Base-by-base conservation (phyloP, 1,140 invertebrate species). In the Acromyrmex heyeri region DNA sequence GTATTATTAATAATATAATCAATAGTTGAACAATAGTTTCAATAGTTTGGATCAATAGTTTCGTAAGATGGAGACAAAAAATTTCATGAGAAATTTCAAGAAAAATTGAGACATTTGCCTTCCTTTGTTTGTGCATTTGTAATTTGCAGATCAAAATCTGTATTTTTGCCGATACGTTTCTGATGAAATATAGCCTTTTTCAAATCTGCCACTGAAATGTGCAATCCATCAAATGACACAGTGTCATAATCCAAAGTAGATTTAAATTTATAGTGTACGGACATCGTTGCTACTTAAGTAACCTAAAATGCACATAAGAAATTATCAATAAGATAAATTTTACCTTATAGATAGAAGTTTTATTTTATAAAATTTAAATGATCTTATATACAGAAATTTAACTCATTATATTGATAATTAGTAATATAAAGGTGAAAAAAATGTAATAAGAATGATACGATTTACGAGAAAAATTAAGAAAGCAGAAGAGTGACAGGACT, bases 251-350 rank as follows among this genome's bases (percentile, higher is more conserved):
- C 98, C 91, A 99, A 96, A 70, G 98, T 97, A 91, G 98, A 99
- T 96, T 99, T 99, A 94, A 99, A 99, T 95, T 99, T 99, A 95
- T 99, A 99, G 95, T 99, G 99, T 85, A 99, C 98, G 91, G 98
- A 99, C 97, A 99, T 99, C 92, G 94, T 93, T 86, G 70, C 59
- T 91, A 79, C 70, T 88, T 70, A 90, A 88, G 76, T 87, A 88
- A 90, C 83, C 92, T 94, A 57, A 61, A 88, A 83, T 34, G 59
- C 65, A 72, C 21, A 88, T n/a, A 78, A 73, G 16, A 61, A 59
- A 53, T 72, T 3, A 4, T 73, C 12, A 30, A 14, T n/a, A 2
- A 76, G 3, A 34, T 10, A 57, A 3, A n/a, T 12, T 44, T 44
- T 44, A 34, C 0, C 8, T 44, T 44, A 10, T 44, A 44, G 10